phyloP scores from a whole-genome alignment of 2,113 vertebrate genomes.

The Lepidothrix coronata region DNA sequence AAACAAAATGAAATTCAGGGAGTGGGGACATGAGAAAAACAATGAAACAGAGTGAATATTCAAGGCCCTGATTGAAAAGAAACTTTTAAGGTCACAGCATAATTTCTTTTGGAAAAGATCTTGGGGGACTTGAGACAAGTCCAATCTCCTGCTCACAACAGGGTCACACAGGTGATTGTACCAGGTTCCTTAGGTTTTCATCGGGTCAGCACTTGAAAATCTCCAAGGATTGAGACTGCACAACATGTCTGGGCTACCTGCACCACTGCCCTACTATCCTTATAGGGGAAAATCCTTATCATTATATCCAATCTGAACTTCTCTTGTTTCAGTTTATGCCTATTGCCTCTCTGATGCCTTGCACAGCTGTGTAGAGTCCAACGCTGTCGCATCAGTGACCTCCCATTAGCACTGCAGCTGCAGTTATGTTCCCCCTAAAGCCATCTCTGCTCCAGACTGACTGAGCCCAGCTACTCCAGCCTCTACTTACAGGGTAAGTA shows the following conservation, averaged over 20 bases:
- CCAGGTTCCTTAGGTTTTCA: background rate
- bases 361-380: background rate
- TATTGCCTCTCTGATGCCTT: background rate
- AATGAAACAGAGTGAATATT: background rate
- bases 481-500: background rate
- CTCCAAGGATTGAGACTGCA: background rate
- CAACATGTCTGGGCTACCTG: too few species aligned
- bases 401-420: background rate
- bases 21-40: background rate
- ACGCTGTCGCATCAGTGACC: background rate
- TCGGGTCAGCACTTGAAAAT: background rate
- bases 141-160: background rate
- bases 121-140: background rate
- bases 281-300: rapidly evolving
- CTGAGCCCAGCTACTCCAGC: background rate
- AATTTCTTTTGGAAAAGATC: background rate
- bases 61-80: background rate
- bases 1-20: background rate
- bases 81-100: background rate
- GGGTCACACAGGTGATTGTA: background rate
- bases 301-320: background rate
- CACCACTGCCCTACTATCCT: background rate
- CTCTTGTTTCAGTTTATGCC: background rate
- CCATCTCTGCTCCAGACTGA: background rate
- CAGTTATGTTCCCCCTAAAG: background rate